Conservation (phyloP, 1,140 invertebrate genomes). For the Mylabris phalerata region DNA sequence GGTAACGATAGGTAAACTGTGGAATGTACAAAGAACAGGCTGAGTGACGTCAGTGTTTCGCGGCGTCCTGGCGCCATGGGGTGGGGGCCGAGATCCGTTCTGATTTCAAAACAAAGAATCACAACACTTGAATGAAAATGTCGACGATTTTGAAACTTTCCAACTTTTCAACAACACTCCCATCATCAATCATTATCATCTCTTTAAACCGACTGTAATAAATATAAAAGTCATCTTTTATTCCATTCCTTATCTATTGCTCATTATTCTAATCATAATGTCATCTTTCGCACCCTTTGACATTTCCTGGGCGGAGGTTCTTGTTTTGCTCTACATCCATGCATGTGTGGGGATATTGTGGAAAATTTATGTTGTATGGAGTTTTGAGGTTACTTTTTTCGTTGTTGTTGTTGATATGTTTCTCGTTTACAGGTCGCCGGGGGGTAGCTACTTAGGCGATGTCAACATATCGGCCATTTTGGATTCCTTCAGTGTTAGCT, state of each 20-base stretch:
- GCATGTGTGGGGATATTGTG: neutral
- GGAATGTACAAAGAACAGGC: slow-evolving; percentile 21
- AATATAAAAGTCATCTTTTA: too few species aligned
- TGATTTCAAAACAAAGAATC: slow-evolving; percentile 32
- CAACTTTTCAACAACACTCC: too few species aligned
- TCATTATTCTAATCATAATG: too few species aligned
- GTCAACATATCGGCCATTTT: slow-evolving; percentile 90
- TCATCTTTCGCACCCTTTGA: too few species aligned
- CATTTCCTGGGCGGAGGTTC: too few species aligned
- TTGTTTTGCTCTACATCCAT: neutral
- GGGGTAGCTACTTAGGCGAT: slow-evolving; percentile 70
- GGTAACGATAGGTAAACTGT: slow-evolving; percentile 3
- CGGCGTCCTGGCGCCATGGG: slow-evolving; percentile 23
- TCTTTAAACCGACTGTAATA: too few species aligned
- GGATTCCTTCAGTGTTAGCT: slow-evolving; percentile 88
- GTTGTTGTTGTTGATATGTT: neutral
- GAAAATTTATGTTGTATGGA: neutral
- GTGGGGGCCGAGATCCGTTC: slow-evolving; percentile 19
- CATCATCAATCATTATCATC: too few species aligned
- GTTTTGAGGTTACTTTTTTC: too few species aligned
- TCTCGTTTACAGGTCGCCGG: slow-evolving; percentile 28
- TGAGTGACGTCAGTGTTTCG: slow-evolving; percentile 24
- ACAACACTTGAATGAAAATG: neutral
- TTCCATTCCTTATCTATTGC: too few species aligned
- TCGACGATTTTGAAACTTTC: neutral